Base-by-base conservation (phyloP, 2,888 invertebrate species). In the Sepioteuthis lessoniana region DNA sequence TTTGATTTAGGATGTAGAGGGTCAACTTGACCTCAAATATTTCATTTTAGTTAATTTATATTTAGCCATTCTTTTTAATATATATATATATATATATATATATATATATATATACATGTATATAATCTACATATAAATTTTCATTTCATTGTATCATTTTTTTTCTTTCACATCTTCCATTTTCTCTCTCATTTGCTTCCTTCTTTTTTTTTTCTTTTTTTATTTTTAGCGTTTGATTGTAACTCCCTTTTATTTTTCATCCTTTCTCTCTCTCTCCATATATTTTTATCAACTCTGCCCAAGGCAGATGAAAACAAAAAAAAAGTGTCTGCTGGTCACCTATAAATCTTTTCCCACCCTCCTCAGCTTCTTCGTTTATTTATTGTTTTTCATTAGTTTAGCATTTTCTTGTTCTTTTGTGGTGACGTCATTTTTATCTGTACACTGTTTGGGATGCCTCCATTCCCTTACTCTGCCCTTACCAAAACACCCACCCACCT, bases 321-420 rank as follows among this genome's bases (percentile, higher is more conserved):
- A 76, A 76, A n/a, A 76, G 76, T 35, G 76, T 76, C 76, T 13
- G 76, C 76, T 76, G 76, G 76, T 76, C 76, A 76, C n/a, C n/a
- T 13, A 76, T 76, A n/a, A 76, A 76, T 76, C 76, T 76, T 76
- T 76, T 76, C 76, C 76, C 76, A 76, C 76, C 76, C 76, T 28
- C 60, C 35, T n/a, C n/a, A 76, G 13, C 10, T 76, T 76, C n/a
- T 76, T 35, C n/a, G n/a, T 76, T 76, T 76, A n/a, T n/a, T 55
- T 55, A 55, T 76, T 76, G 76, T 76, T 76, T 76, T 76, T 76
- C n/a, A 76, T 76, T 76, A 76, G 76, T 76, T 76, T 76, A 76
- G 76, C n/a, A 76, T 76, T 76, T 76, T 42, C 42, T 76, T 76
- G n/a, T 76, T 76, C n/a, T 76, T 76, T 76, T 76, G 76, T n/a